Base-by-base conservation (phyloP, 2,797 vertebrate genomes). In the Gymnocypris eckloni region DNA sequence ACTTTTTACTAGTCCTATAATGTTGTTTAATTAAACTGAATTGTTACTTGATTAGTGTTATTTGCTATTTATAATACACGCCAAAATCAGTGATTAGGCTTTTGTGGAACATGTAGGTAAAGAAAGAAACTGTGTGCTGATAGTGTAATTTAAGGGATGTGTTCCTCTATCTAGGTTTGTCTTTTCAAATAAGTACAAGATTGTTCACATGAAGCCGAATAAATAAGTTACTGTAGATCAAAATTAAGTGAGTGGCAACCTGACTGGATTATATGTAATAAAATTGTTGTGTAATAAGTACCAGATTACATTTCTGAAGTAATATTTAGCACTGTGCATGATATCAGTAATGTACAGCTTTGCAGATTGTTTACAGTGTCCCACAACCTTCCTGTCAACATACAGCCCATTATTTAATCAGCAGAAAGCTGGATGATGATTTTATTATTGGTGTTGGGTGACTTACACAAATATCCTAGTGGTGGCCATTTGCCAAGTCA, bases 401-500 rank as follows among this genome's bases (percentile, higher is more conserved):
- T 72, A 39, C 10, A 82, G 37, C 50, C 67, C 39, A 85, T 85
- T 79, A 61, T 85, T 85, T 70, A 85, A 61, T 79, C 67, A 72
- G 66, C 66, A 71, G 52, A 79, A 84, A 54, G 73, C 73, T 43
- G 33, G 61, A 78, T 69, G 72, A 13, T 56, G 82, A 69, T 77
- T 84, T 33, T 84, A 78, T 79, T 59, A 50, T 79, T 79, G 48
- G 75, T 43, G 66, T 41, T 71, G 39, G 39, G 15, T n/a, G 76
- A 86, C 50, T 25, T 56, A 54, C 73, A 54, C 52, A 69, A 79
- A 37, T 71, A 59, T 78, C 48, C 73, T 12, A 39, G 11, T 39
- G n/a, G 48, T 70, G 83, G 83, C 83, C 76, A 71, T 66, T 71
- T 79, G 83, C 83, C 76, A 79, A 79, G 76, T 79, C 52, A 37